Conservation (phyloP, 2,888 invertebrate genomes). For the Stegana nigrithorax region DNA sequence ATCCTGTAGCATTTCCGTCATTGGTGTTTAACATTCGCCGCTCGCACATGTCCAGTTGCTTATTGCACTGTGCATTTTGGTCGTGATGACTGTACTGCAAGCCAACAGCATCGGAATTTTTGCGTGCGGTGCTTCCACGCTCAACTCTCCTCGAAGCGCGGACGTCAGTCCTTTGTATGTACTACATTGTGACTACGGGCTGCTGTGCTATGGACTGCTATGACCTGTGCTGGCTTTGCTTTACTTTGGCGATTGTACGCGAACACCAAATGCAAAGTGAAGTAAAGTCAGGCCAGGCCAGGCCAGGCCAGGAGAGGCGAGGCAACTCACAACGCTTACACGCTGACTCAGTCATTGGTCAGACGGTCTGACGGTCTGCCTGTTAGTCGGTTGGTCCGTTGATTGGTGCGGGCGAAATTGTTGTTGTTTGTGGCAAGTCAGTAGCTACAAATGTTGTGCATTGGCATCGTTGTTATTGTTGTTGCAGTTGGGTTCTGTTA, state of each 20-base stretch:
- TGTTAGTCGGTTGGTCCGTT: neutral
- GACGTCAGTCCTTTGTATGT: neutral
- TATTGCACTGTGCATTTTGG: neutral
- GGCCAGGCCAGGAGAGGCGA: no score
- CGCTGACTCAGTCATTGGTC: no score
- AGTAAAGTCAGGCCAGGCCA: no score
- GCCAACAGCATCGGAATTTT: no score
- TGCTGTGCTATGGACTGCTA: neutral
- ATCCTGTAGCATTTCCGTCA: conserved; percentile 41
- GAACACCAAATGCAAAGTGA: neutral
- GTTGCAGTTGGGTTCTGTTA: conserved; percentile 2
- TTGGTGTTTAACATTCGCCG: neutral
- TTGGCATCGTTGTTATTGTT: conserved; percentile 46
- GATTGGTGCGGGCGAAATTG: neutral
- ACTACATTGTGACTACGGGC: conserved; percentile 10
- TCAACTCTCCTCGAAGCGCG: neutral
- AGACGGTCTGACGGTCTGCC: no score
- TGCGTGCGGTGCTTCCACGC: no score
- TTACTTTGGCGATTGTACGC: neutral
- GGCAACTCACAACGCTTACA: neutral
- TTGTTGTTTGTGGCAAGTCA: conserved; percentile 18
- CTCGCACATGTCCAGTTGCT: neutral
- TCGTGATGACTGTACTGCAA: no score
- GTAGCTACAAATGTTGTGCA: conserved; percentile 15
- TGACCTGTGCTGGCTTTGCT: neutral